Conservation (phyloP, 2,113 vertebrate genomes). For the Centrocercus urophasianus region DNA sequence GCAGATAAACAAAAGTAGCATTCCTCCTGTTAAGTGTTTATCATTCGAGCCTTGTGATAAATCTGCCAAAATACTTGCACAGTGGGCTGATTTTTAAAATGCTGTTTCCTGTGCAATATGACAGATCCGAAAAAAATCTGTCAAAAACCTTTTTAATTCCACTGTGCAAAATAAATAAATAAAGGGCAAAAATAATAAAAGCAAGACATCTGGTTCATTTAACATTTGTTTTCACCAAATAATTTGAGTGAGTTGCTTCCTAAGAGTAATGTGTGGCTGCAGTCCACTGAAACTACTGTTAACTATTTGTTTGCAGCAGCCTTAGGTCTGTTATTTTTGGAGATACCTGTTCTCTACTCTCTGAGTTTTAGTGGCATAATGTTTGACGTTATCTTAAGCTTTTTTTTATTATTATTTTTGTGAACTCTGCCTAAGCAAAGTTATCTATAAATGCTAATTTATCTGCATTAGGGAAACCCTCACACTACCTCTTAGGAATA, state of each 20-base stretch:
- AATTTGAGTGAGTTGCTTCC: slow-evolving; percentile 21
- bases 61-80: slow-evolving; percentile 62
- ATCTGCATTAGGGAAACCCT: not conserved
- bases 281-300: not conserved
- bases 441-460: not conserved
- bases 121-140: slow-evolving; percentile 34
- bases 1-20: not conserved
- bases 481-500: not conserved
- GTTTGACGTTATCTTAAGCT: not conserved
- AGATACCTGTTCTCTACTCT: not conserved
- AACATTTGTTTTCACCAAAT: slow-evolving; percentile 37
- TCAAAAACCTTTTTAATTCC: slow-evolving; percentile 53
- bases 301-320: not conserved
- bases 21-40: slow-evolving; percentile 8
- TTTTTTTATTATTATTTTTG: not conserved
- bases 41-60: slow-evolving; percentile 37
- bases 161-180: slow-evolving; percentile 44
- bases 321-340: not conserved
- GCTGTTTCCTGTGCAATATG: slow-evolving; percentile 27
- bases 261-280: slow-evolving; percentile 25
- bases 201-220: slow-evolving; percentile 21
- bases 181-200: slow-evolving; percentile 22
- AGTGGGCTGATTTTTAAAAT: slow-evolving; percentile 50
- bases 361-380: not conserved
- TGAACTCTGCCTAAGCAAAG: not conserved